Percentiles rank a stretch among this genome's conserved stretches.
Conservation (phyloP, 2,888 invertebrate genomes). For the Empis stercorea region DNA sequence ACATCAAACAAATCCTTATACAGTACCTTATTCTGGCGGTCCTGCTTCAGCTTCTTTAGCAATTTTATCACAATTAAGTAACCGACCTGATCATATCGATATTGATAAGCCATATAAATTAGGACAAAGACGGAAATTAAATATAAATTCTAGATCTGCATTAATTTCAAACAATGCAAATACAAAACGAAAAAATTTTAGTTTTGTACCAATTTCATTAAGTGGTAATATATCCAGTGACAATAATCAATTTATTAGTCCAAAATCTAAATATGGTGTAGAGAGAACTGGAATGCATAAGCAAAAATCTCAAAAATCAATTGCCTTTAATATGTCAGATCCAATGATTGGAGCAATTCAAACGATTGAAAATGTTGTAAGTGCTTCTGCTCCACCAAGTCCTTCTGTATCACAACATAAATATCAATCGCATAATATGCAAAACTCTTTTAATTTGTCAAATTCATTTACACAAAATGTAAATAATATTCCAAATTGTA, state of each 20-base stretch:
- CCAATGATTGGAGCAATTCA: slow-evolving; percentile 6
- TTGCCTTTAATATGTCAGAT: slow-evolving; percentile 18
- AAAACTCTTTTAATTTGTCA: not conserved
- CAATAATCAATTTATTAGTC: slow-evolving; percentile 72
- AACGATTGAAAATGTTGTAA: not conserved
- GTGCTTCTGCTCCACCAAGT: slow-evolving; percentile 52
- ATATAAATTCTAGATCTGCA: slow-evolving; percentile 8
- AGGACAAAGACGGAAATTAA: slow-evolving; percentile 14
- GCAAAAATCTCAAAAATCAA: slow-evolving; percentile 24
- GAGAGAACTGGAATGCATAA: slow-evolving; percentile 39
- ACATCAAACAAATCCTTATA: not conserved
- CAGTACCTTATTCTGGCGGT: slow-evolving; percentile 20
- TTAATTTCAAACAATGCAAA: no score
- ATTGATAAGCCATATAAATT: slow-evolving; percentile 16
- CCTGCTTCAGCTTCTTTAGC: slow-evolving; percentile 37
- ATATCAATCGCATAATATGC: slow-evolving; percentile 23
- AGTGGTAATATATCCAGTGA: slow-evolving; percentile 25
- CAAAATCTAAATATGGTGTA: slow-evolving; percentile 60
- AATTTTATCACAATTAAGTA: slow-evolving; percentile 34
- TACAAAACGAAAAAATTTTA: not conserved
- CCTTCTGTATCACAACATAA: slow-evolving; percentile 35
- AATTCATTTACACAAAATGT: no score
- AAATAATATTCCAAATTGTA: slow-evolving; percentile 1
- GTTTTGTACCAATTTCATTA: slow-evolving; percentile 3
- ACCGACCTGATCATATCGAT: slow-evolving; percentile 13